Conservation (phyloP, 1,140 invertebrate species). For the Schmidtea mediterranea region DNA sequence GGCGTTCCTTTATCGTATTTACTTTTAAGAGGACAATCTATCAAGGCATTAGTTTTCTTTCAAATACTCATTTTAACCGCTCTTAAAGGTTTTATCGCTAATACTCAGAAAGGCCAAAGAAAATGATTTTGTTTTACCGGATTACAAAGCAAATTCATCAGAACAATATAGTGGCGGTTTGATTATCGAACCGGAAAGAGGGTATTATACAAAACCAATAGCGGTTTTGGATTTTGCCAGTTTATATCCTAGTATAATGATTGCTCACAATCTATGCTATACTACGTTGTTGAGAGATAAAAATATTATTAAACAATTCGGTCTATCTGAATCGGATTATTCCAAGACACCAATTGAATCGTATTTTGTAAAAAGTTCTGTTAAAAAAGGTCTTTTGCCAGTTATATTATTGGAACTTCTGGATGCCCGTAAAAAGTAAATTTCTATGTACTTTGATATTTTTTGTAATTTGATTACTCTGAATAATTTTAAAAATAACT, state of each 20-base stretch:
- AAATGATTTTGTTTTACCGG: conserved; percentile 53
- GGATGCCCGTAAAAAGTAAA: conserved; percentile 50
- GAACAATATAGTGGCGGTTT: conserved; percentile 83
- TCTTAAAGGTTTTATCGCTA: conserved; percentile 50
- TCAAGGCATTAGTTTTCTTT: conserved; percentile 41
- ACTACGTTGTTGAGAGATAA: conserved; percentile 36
- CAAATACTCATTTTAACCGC: not conserved
- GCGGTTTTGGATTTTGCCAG: conserved; percentile 96
- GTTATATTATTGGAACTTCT: conserved; percentile 80
- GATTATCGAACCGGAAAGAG: conserved; percentile 79
- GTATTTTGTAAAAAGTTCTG: conserved; percentile 53
- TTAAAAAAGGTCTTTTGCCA: conserved; percentile 63
- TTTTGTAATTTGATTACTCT: not conserved
- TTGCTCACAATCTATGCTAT: conserved; percentile 97
- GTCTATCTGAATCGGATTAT: conserved; percentile 41
- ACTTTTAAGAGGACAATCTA: conserved; percentile 80
- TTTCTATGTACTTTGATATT: not conserved
- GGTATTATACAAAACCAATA: conserved; percentile 84
- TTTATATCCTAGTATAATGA: conserved; percentile 97
- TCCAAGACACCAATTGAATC: conserved; percentile 70
- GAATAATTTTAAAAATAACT: too few species aligned
- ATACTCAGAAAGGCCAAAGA: conserved; percentile 57
- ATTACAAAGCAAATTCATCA: conserved; percentile 33
- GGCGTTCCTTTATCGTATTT: conserved; percentile 73
- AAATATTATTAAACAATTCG: conserved; percentile 9